Base-by-base conservation (phyloP, 2,888 invertebrate species). In the Leptinotarsa juncta region DNA sequence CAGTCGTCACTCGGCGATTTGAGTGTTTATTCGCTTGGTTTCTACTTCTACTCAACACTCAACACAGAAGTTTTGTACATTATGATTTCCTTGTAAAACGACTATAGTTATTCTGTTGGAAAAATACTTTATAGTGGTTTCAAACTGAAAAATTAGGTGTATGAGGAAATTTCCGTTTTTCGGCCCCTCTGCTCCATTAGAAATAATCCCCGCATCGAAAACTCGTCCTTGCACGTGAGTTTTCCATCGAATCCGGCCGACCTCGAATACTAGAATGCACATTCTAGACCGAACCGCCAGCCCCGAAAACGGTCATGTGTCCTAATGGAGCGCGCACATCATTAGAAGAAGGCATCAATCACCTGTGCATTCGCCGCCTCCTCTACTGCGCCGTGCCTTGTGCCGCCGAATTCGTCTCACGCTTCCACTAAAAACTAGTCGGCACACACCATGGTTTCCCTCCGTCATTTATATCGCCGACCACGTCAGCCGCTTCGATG, bases 191-290 rank as follows among this genome's bases (percentile, higher is more conserved):
- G 20, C 55, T 20, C n/a, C n/a, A 18, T 67, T 16, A 49, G 20
- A 49, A 49, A 67, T 71, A 73, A 75, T 73, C 77, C 72, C 65
- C 53, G 67, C 73, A 65, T 73, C 65, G 53, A 72, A 65, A 53
- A 62, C 67, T 71, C 57, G 60, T 4, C 57, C 72, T 75, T 75
- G 76, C 80, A 79, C 80, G 80, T 80, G 76, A 79, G 73, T 70
- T 68, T 57, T 55, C 73, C 74, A 78, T 78, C 78, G 76, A 71
- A 68, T 42, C 60, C 26, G 16, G 60, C 20, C 60, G 42, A 42
- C 42, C 12, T 42, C 42, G 42, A 42, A 42, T 10, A 32, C 14
- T 50, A 51, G n/a, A 51, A 16, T 15, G n/a, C 62, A n/a, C 42
- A 62, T 62, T n/a, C 42, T 62, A 62, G 62, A 62, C 7, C 42